Evolutionary conservation across 2,113 vertebrate species (phyloP).

Genomic region (cattle (Bos taurus)): ARS-UCD2.0 NC_037345.1:46845501-46846000

Average conservation of each 20-base stretch:
- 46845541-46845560: not conserved
- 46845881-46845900: not conserved
- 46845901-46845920: not conserved
- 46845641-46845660: not conserved
- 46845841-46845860: not conserved
- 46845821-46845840: not conserved
- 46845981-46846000: not conserved
- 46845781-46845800: not conserved
- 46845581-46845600: not conserved
- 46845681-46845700: not conserved
- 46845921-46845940: not conserved
- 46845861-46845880: not conserved
- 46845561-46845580: not conserved
- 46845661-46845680: not conserved
- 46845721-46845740: not conserved
- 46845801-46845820: not conserved
- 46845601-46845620: not conserved
- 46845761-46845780: not conserved
- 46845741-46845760: not conserved
- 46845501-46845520: not conserved
- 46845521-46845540: not conserved
- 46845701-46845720: not conserved
- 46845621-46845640: not conserved
- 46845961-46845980: not conserved
- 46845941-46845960: not conserved